Base-by-base conservation (phyloP, 2,888 invertebrate genomes). In the Leuctra nigra region DNA sequence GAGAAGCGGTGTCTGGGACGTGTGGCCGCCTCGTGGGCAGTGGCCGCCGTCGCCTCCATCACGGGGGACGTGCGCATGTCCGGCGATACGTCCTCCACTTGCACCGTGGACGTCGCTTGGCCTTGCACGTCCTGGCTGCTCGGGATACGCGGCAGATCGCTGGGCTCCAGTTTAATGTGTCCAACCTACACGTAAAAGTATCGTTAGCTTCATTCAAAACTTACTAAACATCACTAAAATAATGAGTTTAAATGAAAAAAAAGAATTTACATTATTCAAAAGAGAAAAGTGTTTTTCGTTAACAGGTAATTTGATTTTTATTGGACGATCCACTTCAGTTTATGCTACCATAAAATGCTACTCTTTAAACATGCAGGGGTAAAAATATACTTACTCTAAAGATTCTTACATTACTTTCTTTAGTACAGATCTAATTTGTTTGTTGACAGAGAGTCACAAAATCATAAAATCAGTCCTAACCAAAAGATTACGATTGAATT, bases 111-210 rank as follows among this genome's bases (percentile, higher is more conserved):
- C n/a, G n/a, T n/a, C 64, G 55, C 68, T 61, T 18, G 65, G 63
- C 13, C 54, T 57, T 2, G 72, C 70, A 54, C 68, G 69, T 14
- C 57, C 53, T 14, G 2, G 58, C 20, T 1, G 58, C 56, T 4
- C 55, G 53, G 23, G 58, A 36, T 24, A 56, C 60, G 23, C 13
- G 54, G 36, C 41, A 46, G 36, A 13, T 69, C 68, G 59, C 72
- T 73, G 23, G 71, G 68, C 55, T 77, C 75, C 59, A 74, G 63
- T 62, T 75, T 75, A 23, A 72, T 66, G 60, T 80, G 80, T 63
- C 71, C 77, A 64, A 73, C 76, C 74, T 76, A 62, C 3, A 54
- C 1, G 47, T 13, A 18, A 35, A 4, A 39, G 4, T n/a, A n/a
- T n/a, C n/a, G n/a, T n/a, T n/a, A n/a, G n/a, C n/a, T n/a, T n/a